Conservation (phyloP, 1,140 invertebrate genomes). For the Trichonephila inaurata region DNA sequence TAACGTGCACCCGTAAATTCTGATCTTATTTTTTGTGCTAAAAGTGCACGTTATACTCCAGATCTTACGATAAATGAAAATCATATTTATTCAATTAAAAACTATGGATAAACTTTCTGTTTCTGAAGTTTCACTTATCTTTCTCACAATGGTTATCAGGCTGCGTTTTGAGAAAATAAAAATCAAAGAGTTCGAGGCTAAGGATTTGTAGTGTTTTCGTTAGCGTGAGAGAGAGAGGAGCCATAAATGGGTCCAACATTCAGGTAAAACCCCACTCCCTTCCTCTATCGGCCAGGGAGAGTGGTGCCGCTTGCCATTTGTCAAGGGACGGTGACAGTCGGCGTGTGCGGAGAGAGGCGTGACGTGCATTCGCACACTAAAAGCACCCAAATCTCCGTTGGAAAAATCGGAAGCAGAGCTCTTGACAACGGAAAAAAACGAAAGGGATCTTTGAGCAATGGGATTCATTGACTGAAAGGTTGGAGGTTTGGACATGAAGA, state of each 20-base stretch:
- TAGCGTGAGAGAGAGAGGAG: background rate
- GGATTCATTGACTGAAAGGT: background rate
- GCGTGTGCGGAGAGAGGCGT: constrained; percentile 30
- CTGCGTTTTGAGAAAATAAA: background rate
- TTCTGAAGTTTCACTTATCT: too few relatives aligned
- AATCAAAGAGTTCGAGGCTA: background rate
- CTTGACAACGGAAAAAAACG: background rate
- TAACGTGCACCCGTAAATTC: too few relatives aligned
- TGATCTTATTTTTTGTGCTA: too few relatives aligned
- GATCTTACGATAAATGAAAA: too few relatives aligned
- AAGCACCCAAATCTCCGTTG: constrained; percentile 30
- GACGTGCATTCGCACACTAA: constrained; percentile 29
- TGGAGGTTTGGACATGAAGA: too few relatives aligned
- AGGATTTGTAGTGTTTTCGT: constrained; percentile 20
- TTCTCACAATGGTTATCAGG: background rate
- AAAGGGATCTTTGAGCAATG: background rate
- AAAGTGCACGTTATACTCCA: too few relatives aligned
- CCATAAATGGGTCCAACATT: constrained; percentile 4
- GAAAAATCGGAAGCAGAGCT: constrained; percentile 11
- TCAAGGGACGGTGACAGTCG: constrained; percentile 50
- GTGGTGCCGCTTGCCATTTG: constrained; percentile 55
- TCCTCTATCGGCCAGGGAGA: background rate
- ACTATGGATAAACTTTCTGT: too few relatives aligned
- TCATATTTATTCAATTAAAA: too few relatives aligned
- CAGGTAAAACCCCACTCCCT: background rate